phyloP scores from a whole-genome alignment of 1,140 invertebrate species.

The Euura lappo region DNA sequence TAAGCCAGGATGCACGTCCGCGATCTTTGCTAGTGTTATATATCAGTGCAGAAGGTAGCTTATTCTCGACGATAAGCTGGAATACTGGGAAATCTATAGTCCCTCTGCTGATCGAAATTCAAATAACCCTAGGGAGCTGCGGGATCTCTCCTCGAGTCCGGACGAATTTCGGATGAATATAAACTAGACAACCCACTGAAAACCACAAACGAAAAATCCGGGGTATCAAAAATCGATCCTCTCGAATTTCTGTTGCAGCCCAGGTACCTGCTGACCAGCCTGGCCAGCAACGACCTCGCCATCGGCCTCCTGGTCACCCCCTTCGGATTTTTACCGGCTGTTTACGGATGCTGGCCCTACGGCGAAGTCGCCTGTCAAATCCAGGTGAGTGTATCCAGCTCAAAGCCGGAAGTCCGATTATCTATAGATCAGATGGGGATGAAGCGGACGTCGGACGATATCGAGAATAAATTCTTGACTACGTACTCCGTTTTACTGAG shows the following conservation, averaged over 20 bases:
- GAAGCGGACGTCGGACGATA: no score
- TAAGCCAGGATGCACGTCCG: not conserved
- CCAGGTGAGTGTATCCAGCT: conserved; percentile 67
- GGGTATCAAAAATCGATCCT: not conserved
- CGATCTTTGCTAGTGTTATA: conserved; percentile 2
- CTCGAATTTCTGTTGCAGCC: conserved; percentile 68
- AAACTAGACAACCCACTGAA: no score
- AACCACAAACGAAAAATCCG: not conserved
- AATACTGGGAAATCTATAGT: not conserved
- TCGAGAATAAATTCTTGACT: no score
- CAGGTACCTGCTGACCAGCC: conserved; percentile 80
- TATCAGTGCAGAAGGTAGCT: not conserved
- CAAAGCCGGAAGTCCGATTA: no score
- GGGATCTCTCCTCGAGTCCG: not conserved
- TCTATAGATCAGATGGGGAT: no score
- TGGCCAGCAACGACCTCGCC: conserved; percentile 83
- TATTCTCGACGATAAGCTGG: not conserved
- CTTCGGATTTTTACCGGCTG: conserved; percentile 78
- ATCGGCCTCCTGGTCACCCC: conserved; percentile 83
- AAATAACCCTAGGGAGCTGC: not conserved
- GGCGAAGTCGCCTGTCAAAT: conserved; percentile 88
- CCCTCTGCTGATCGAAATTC: not conserved
- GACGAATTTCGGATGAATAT: no score
- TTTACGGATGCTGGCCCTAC: conserved; percentile 88
- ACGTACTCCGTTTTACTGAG: no score